A percentile compares a stretch with the other conserved stretches of the same genome.
Conservation (phyloP, 2,113 vertebrate species). For the Mus pahari region DNA sequence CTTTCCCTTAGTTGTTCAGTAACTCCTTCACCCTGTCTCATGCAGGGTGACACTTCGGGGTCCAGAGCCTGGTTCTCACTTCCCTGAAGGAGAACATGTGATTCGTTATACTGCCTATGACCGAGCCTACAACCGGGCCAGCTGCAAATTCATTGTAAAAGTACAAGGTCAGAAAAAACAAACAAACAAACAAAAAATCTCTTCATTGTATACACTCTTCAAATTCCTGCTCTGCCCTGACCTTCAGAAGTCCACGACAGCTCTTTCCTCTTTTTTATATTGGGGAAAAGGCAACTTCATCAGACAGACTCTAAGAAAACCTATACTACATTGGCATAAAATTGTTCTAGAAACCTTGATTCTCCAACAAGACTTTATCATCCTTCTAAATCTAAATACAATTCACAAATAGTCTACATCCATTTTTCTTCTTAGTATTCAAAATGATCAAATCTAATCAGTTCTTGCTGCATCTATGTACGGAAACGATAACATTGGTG, state of each 20-base stretch:
- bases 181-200: background rate
- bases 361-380: background rate
- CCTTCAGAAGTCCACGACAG: background rate
- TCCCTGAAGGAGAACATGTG: slow-evolving; percentile 92
- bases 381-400: slow-evolving; percentile 39
- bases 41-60: slow-evolving; percentile 91
- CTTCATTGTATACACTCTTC: slow-evolving; percentile 23
- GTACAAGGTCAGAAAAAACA: slow-evolving; percentile 90
- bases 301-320: background rate
- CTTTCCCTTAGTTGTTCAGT: slow-evolving; percentile 5
- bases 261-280: slow-evolving; percentile 5
- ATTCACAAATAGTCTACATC: slow-evolving; percentile 26
- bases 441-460: slow-evolving; percentile 37
- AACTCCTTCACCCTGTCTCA: slow-evolving; percentile 26
- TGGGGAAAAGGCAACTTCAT: background rate
- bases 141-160: slow-evolving; percentile 96
- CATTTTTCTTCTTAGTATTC: slow-evolving; percentile 50
- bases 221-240: slow-evolving; percentile 36
- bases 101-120: slow-evolving; percentile 95
- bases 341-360: background rate
- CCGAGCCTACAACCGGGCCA: slow-evolving; percentile 93
- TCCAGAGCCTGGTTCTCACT: slow-evolving; percentile 90
- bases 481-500: slow-evolving; percentile 3
- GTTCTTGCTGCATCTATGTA: slow-evolving; percentile 4
- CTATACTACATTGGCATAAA: background rate